Evolutionary conservation across 1,140 invertebrate genomes (phyloP).

Genomic region (Drosophila miranda): DNA sequence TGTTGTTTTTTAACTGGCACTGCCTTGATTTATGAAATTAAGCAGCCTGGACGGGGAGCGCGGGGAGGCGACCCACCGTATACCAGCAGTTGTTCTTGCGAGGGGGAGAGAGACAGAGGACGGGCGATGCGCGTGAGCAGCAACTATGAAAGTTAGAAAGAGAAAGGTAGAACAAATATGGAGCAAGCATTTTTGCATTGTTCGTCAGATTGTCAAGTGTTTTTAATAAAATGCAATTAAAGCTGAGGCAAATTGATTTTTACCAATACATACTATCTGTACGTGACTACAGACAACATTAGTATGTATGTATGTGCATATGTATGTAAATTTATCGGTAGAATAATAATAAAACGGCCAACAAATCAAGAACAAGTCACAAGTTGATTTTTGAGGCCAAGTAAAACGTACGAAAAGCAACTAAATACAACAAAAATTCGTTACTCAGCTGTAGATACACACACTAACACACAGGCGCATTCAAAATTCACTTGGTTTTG

Average conservation of each 20-base stretch:
- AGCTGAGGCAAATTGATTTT: conserved; percentile 59
- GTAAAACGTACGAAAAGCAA: conserved; percentile 34
- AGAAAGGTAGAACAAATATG: conserved; percentile 30
- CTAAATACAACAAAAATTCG: conserved; percentile 5
- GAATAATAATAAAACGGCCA: too few species aligned
- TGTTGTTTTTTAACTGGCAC: conserved; percentile 48
- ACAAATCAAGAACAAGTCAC: conserved; percentile 31
- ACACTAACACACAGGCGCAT: conserved; percentile 44
- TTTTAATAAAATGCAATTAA: conserved; percentile 21
- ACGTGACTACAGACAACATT: too few species aligned
- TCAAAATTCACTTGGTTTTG: conserved; percentile 45
- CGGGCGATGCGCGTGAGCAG: conserved; percentile 24
- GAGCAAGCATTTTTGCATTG: conserved; percentile 53
- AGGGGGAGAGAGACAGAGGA: too few species aligned
- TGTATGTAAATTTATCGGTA: too few species aligned
- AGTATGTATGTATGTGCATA: too few species aligned
- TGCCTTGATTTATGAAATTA: conserved; percentile 61
- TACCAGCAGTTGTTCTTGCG: conserved; percentile 7
- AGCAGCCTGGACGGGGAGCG: conserved; percentile 12
- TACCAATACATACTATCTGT: conserved; percentile 12
- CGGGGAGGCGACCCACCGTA: not conserved
- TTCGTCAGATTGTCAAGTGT: conserved; percentile 19
- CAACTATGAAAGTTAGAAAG: conserved; percentile 4
- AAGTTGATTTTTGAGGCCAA: conserved; percentile 56
- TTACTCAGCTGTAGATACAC: conserved; percentile 54